A percentile compares a stretch with the other conserved stretches of the same genome.
phyloP scores from a whole-genome alignment of 1,140 invertebrate species.

The Drosophila ficusphila region DNA sequence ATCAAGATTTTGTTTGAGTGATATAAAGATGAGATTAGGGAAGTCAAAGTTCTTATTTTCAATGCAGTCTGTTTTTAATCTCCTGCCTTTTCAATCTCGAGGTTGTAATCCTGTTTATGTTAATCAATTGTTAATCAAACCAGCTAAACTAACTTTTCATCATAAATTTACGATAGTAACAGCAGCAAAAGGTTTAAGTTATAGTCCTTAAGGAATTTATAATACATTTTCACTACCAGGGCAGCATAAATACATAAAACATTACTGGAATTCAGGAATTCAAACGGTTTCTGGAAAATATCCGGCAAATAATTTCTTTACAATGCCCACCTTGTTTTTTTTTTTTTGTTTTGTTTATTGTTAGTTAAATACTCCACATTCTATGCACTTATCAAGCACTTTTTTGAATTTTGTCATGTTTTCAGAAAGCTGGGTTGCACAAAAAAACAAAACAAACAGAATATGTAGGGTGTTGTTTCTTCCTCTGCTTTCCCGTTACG shows the following conservation, averaged over 20 bases:
- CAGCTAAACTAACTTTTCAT: no score
- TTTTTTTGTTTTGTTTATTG: neutral
- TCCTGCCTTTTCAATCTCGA: no score
- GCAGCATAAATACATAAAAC: neutral
- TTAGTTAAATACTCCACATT: neutral
- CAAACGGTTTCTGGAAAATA: neutral
- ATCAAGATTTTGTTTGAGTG: neutral
- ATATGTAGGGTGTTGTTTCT: neutral
- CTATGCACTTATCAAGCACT: constrained; percentile 3
- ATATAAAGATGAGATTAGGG: no score
- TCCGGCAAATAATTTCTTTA: neutral
- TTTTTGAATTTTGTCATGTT: neutral
- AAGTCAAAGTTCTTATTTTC: no score
- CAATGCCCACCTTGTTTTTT: neutral
- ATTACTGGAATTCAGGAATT: neutral
- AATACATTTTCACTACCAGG: no score
- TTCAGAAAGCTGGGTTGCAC: constrained; percentile 2
- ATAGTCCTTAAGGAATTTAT: no score
- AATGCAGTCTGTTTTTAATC: no score
- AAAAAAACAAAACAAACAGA: constrained; percentile 14
- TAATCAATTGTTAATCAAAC: no score
- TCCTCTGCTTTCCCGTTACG: neutral
- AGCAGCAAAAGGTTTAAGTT: no score
- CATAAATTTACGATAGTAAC: no score
- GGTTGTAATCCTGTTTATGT: no score